Conservation (phyloP, 2,113 vertebrate species). For the Sceloporus undulatus region DNA sequence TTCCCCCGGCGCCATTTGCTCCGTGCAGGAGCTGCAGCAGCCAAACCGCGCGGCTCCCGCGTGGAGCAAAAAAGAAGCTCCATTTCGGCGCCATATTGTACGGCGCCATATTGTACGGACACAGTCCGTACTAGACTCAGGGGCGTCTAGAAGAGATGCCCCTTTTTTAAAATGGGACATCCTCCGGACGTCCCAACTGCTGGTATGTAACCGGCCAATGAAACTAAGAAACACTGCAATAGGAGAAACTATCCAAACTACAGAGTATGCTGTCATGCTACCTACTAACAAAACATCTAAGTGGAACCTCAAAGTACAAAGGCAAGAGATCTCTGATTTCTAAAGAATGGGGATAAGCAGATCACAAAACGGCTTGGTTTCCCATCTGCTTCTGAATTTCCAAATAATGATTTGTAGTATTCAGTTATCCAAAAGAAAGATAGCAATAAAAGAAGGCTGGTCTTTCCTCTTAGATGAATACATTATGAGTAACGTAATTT, state of each 20-base stretch:
- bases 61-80: too few relatives aligned
- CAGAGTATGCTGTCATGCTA: not conserved
- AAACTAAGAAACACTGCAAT: not conserved
- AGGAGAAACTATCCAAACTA: not conserved
- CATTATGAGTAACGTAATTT: fast-evolving
- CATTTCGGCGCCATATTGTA: too few relatives aligned
- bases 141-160: too few relatives aligned
- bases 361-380: not conserved
- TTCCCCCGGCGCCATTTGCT: too few relatives aligned
- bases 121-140: too few relatives aligned
- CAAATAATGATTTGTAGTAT: not conserved
- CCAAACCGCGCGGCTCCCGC: too few relatives aligned
- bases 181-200: too few relatives aligned
- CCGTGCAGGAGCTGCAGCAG: too few relatives aligned
- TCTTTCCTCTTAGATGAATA: constrained; percentile 45
- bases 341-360: not conserved
- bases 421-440: not conserved
- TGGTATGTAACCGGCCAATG: too few relatives aligned
- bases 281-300: not conserved
- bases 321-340: not conserved
- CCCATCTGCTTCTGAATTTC: constrained; percentile 5
- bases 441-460: constrained; percentile 4
- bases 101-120: too few relatives aligned
- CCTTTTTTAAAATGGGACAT: too few relatives aligned
- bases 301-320: too few relatives aligned